Evolutionary conservation across 2,113 vertebrate genomes (phyloP), one percentile per base, ranked within the genome.

Genomic region (Myiozetetes cayanensis): DNA sequence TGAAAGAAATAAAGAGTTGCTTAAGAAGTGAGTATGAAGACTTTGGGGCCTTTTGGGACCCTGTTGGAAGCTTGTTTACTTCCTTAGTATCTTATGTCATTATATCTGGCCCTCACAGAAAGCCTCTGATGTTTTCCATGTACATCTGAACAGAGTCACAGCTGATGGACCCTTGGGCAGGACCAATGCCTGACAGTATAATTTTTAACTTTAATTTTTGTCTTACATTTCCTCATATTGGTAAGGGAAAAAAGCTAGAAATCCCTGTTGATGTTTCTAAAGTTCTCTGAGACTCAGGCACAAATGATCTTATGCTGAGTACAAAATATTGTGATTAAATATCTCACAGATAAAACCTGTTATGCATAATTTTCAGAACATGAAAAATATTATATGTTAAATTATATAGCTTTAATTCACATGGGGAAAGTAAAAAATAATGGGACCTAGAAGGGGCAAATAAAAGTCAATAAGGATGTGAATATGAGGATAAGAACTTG

Each of bases 301-400:
- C 4, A 47, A 93, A 52, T n/a, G 12, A 5, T 23, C 14, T 61
- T 77, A 50, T 31, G 13, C 16, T 0, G 3, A 1, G 0, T 85
- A 37, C 14, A 81, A 86, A 81, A 39, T 77, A 53, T 4, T 73
- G 25, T 67, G n/a, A 58, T 80, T 70, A 53, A 88, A 58, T 44
- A 75, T 33, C 12, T 85, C 41, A 6, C 17, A 56, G 66, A 68
- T 67, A 82, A 82, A 83, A 93, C 8, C 15, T 61, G 13, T 61
- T 86, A 59, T 16, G 20, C 13, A 12, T 67, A n/a, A 74, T 91
- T 93, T 93, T 91, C 11, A 28, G 35, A 50, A 44, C 6, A 35
- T 37, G 6, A 10, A 63, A 63, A 16, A 33, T 43, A 55, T 49
- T 47, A 9, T 14, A 41, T 28, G 22, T 78, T 78, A 91, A 90